Evolutionary conservation across 1,140 invertebrate species (phyloP).

Genomic region (Polyergus mexicanus): DNA sequence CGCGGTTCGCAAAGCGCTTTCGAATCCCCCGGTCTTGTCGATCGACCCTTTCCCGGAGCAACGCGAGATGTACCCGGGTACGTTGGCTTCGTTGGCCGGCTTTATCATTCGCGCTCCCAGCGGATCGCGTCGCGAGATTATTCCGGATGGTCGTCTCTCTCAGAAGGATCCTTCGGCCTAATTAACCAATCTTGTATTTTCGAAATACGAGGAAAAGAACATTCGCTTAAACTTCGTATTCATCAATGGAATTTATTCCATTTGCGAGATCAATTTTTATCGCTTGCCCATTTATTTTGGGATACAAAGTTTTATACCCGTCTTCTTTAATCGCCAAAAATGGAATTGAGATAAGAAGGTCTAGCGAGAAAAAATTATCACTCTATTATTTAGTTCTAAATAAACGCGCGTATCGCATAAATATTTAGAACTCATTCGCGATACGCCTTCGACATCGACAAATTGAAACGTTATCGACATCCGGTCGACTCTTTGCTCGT

Average conservation of each 20-base stretch:
- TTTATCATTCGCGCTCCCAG: slow-evolving; percentile 26
- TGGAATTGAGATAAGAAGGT: not conserved
- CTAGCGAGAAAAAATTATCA: not conserved
- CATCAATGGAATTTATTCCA: not conserved
- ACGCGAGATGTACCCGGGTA: not conserved
- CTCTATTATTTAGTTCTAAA: not conserved
- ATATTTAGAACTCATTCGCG: not conserved
- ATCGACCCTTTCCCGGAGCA: slow-evolving; percentile 29
- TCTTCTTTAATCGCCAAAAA: not conserved
- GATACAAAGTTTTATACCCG: not conserved
- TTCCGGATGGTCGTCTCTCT: not conserved
- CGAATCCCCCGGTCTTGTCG: slow-evolving; percentile 55
- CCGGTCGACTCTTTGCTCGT: slow-evolving; percentile 42
- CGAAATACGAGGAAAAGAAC: not conserved
- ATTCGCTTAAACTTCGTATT: not conserved
- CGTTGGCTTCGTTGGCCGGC: not conserved
- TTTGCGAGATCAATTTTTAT: slow-evolving; percentile 1
- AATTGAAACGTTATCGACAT: slow-evolving; percentile 63
- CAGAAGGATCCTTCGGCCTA: not conserved
- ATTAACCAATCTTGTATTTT: not conserved
- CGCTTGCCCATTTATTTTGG: not conserved
- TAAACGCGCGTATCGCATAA: not conserved
- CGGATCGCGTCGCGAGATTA: slow-evolving; percentile 26
- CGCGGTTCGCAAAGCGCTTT: slow-evolving; percentile 53
- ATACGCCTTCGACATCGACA: slow-evolving; percentile 48